Base-by-base conservation (phyloP, 35 echinoderm and acorn worm genomes). In the Ptychodera flava region DNA sequence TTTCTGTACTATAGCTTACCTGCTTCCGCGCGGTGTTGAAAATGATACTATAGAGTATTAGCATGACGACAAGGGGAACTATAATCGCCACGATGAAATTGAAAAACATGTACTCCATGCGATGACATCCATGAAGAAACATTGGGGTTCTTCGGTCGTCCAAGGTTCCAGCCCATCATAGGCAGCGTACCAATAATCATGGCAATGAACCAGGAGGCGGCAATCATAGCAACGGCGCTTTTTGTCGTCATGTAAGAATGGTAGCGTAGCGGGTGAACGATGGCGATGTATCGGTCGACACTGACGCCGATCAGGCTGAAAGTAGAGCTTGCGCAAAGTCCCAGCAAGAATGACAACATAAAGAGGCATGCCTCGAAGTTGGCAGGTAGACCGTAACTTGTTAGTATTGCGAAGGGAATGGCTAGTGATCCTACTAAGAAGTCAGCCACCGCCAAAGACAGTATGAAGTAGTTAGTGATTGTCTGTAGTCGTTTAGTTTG, bases 371-470 rank as follows among this genome's bases (percentile, higher is more conserved):
- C 92, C 30, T 83, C 32, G 80, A 93, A 93, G 84, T 90, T 87
- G 35, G 38, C 79, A 38, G 92, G 92, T 1, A 90, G 84, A 0
- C 88, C 84, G 33, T 87, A 36, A 10, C 31, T 83, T 15, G 92
- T 93, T 0, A 93, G 84, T 53, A 93, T 89, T 1, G 92, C 88
- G 80, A 93, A 93, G 15, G 92, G 92, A 31, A 93, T 89, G 0
- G 88, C 92, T n/a, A 93, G 79, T 1, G 90, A 76, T 1, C 92
- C 92, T 0, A 93, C 92, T 0, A 90, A 78, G 79, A 93, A 78
- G 77, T 93, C 92, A 76, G 76, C 82, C 0, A 83, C 33, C 16
- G 82, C 82, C 10, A 83, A 36, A 34, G 82, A 83, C 30, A 38
- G 30, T 12, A 86, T 76, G 33, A 78, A 77, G 45, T 77, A 38